Evolutionary conservation across 2,888 invertebrate genomes (phyloP).

Genomic region (Macaria liturata): DNA sequence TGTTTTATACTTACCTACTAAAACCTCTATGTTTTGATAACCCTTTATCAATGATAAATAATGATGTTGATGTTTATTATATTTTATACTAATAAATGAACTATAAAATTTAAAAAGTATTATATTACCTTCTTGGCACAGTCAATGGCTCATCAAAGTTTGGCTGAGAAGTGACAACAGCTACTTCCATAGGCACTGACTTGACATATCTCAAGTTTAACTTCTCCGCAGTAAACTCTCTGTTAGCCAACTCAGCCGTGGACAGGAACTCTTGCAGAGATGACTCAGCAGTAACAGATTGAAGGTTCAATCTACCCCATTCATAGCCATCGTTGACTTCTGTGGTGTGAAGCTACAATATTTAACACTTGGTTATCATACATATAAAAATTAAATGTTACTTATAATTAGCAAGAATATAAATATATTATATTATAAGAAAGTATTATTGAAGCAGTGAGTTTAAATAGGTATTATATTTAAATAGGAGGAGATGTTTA

Average conservation of each 20-base stretch:
- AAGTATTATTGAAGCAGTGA: too few relatives aligned
- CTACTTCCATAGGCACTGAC: conserved; percentile 64
- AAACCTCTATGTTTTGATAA: too few relatives aligned
- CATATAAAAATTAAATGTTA: too few relatives aligned
- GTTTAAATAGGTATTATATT: too few relatives aligned
- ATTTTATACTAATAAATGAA: too few relatives aligned
- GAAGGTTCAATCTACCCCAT: conserved; percentile 94
- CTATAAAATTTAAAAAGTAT: neutral
- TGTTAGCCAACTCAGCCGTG: conserved; percentile 96
- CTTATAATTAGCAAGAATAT: too few relatives aligned
- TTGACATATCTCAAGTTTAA: conserved; percentile 87
- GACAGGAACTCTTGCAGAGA: conserved; percentile 97
- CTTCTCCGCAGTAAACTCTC: conserved; percentile 96
- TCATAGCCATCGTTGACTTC: conserved; percentile 96
- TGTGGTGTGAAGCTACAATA: conserved; percentile 89
- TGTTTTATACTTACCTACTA: too few relatives aligned
- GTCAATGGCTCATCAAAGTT: conserved; percentile 75
- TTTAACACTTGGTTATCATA: too few relatives aligned
- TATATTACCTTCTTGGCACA: conserved; percentile 88
- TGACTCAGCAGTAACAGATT: conserved; percentile 97
- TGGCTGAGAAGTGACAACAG: conserved; percentile 67
- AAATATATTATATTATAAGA: too few relatives aligned
- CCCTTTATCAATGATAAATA: too few relatives aligned
- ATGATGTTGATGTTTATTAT: too few relatives aligned
- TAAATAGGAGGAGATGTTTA: too few relatives aligned